Evolutionary conservation across 2,797 vertebrate species (phyloP).

Genomic region (Acestrorhynchus altus): DNA sequence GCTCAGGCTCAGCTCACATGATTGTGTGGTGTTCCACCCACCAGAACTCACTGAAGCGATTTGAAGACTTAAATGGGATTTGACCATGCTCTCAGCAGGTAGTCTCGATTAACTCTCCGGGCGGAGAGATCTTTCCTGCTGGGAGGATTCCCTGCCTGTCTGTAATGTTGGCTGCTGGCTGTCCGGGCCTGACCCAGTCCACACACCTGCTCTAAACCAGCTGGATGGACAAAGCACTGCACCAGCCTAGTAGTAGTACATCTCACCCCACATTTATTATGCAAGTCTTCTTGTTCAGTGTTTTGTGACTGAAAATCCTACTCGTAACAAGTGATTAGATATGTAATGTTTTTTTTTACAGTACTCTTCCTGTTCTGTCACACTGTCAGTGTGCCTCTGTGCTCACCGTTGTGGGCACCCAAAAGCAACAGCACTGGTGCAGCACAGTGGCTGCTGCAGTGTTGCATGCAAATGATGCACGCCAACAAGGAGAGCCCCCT

Average conservation of each 20-base stretch:
- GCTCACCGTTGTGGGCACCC: neutral
- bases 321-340: neutral
- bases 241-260: neutral
- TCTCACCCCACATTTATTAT: neutral
- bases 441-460: neutral
- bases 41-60: constrained; percentile 8
- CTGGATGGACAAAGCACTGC: neutral
- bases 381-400: neutral
- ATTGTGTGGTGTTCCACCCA: no score
- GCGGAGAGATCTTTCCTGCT: constrained; percentile 2
- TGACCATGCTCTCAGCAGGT: constrained; percentile 21
- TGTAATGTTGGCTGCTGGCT: constrained; percentile 3
- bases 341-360: neutral
- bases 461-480: constrained; percentile 27
- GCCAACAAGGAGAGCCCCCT: neutral
- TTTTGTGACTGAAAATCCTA: neutral
- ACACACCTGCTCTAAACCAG: constrained; percentile 3
- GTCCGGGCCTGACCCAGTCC: neutral
- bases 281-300: neutral
- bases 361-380: neutral
- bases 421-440: neutral
- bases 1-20: neutral
- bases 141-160: constrained; percentile 12
- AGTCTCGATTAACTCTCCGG: constrained; percentile 9
- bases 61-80: constrained; percentile 10